These are phyloP conservation scores for Cataglyphis livida DNA, from an alignment of 2,888 invertebrate genomes.

Conservation along the genomic window DNA sequence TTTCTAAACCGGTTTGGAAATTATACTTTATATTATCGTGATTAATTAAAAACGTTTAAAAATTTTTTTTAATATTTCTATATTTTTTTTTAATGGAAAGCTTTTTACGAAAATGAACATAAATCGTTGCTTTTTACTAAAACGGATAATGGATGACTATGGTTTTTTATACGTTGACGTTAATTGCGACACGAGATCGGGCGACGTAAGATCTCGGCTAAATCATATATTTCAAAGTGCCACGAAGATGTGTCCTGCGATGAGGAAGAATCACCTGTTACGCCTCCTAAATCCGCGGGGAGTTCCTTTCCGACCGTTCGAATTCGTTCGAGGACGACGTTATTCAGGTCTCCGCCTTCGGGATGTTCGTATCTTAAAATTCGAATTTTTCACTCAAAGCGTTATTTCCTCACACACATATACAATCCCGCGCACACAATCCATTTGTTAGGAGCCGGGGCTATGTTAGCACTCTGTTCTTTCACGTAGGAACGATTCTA, in stretches of 20 bases:
- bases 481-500: slow-evolving; percentile 45
- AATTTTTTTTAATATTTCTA: neutral
- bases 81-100: neutral
- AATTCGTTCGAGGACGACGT: slow-evolving; percentile 25
- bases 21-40: neutral
- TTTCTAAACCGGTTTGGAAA: neutral
- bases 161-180: slow-evolving; percentile 20
- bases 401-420: slow-evolving; percentile 10
- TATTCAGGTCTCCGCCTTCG: slow-evolving; percentile 35
- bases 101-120: neutral
- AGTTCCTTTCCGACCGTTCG: slow-evolving; percentile 49
- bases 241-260: slow-evolving; percentile 35
- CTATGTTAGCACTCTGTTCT: slow-evolving; percentile 38
- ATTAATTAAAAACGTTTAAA: neutral
- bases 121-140: neutral
- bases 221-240: slow-evolving; percentile 47
- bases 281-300: slow-evolving; percentile 59
- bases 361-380: slow-evolving; percentile 42
- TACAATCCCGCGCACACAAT: neutral
- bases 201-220: slow-evolving; percentile 14
- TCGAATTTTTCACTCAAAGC: slow-evolving; percentile 44
- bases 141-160: slow-evolving; percentile 16
- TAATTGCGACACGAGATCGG: slow-evolving; percentile 29
- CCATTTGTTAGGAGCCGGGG: slow-evolving; percentile 13
- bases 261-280: slow-evolving; percentile 67